phyloP scores from a whole-genome alignment of 2,888 invertebrate species.

The Hemithea aestivaria region DNA sequence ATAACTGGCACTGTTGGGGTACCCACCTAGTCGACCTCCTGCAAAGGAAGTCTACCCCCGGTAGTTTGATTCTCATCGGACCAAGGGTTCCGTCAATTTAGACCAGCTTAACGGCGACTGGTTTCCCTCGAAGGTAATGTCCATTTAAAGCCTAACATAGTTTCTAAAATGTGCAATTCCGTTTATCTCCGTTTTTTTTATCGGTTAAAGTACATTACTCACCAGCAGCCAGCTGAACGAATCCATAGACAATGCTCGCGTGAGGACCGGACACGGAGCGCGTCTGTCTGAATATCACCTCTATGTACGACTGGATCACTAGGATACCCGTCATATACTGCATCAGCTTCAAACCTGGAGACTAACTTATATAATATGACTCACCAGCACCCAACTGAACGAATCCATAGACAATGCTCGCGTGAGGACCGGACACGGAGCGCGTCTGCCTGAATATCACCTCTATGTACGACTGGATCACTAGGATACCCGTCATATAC shows the following conservation, averaged over 20 bases:
- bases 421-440: constrained; percentile 72
- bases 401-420: constrained; percentile 80
- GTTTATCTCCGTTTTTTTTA: too few relatives aligned
- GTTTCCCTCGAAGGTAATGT: too few relatives aligned
- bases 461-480: constrained; percentile 81
- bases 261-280: constrained; percentile 73
- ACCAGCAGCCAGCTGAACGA: constrained; percentile 79
- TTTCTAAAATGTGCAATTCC: too few relatives aligned
- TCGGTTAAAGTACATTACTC: too few relatives aligned
- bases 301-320: constrained; percentile 80
- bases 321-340: constrained; percentile 80
- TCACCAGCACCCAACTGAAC: constrained; percentile 77
- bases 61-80: too few relatives aligned
- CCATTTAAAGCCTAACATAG: too few relatives aligned
- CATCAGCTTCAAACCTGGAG: constrained; percentile 75
- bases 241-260: constrained; percentile 79
- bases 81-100: too few relatives aligned
- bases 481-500: constrained; percentile 80
- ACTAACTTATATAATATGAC: constrained; percentile 11
- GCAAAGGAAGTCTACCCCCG: too few relatives aligned
- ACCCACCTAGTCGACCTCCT: too few relatives aligned
- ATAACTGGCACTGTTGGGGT: too few relatives aligned
- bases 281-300: constrained; percentile 78
- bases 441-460: constrained; percentile 78
- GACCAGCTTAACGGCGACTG: too few relatives aligned